A percentile compares a stretch with the other conserved stretches of the same genome.
These are phyloP conservation scores for Hippocampus zosterae DNA, from an alignment of 2,113 vertebrate species.

Conservation along the genomic window DNA sequence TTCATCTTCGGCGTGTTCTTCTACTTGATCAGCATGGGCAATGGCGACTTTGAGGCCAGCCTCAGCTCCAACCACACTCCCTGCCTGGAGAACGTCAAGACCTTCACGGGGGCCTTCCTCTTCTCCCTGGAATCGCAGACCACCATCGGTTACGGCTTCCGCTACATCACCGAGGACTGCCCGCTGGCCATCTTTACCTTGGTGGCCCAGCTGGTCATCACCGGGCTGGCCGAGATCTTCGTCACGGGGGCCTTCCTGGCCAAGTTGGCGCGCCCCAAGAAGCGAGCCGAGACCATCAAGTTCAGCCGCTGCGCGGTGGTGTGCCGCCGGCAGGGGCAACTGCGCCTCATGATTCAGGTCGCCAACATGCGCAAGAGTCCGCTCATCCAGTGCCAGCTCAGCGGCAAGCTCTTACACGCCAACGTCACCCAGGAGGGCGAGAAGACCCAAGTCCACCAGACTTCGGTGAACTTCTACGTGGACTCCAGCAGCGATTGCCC, in stretches of 20 bases:
- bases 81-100: slow-evolving; percentile 84
- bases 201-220: slow-evolving; percentile 90
- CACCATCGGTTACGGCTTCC: slow-evolving; percentile 94
- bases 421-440: slow-evolving; percentile 88
- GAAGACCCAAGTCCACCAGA: slow-evolving; percentile 86
- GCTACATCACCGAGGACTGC: slow-evolving; percentile 93
- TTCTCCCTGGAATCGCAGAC: slow-evolving; percentile 97
- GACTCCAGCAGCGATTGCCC: slow-evolving; percentile 89
- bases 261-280: slow-evolving; percentile 95
- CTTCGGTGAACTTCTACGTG: slow-evolving; percentile 83
- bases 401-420: slow-evolving; percentile 85
- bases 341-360: slow-evolving; percentile 90
- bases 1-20: slow-evolving; percentile 92
- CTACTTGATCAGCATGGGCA: slow-evolving; percentile 84
- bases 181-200: slow-evolving; percentile 89
- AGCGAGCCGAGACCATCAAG: slow-evolving; percentile 91
- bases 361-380: slow-evolving; percentile 98
- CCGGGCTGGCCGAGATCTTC: slow-evolving; percentile 95
- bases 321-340: slow-evolving; percentile 75
- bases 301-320: slow-evolving; percentile 89
- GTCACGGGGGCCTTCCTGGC: slow-evolving; percentile 94
- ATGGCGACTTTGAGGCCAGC: slow-evolving; percentile 78
- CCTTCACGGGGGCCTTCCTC: slow-evolving; percentile 89
- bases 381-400: slow-evolving; percentile 91
- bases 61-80: slow-evolving; percentile 72